phyloP scores from a whole-genome alignment of 2,113 vertebrate genomes.

The Holacanthus passer region DNA sequence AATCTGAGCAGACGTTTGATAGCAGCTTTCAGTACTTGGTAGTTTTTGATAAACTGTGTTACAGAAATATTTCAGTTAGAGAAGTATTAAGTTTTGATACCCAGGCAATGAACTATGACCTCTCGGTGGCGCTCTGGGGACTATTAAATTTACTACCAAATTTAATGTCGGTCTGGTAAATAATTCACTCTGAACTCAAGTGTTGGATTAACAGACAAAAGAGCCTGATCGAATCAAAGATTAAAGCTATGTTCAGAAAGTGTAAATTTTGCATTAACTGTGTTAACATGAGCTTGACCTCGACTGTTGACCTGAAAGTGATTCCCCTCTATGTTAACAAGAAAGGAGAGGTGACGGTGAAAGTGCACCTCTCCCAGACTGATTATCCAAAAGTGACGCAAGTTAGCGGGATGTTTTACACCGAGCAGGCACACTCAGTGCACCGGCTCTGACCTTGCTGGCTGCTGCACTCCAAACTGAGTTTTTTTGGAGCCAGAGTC shows the following conservation, averaged over 20 bases:
- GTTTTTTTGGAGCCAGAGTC: not conserved
- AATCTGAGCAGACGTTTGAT: not conserved
- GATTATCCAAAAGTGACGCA: constrained; percentile 69
- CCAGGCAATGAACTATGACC: not conserved
- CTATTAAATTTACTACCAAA: not conserved
- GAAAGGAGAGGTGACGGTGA: constrained; percentile 59
- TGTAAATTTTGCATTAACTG: constrained; percentile 45
- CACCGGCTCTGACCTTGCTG: constrained; percentile 27
- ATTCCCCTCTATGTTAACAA: constrained; percentile 56
- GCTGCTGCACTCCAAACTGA: not conserved
- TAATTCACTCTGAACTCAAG: not conserved
- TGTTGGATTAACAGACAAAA: not conserved
- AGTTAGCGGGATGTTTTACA: constrained; percentile 71
- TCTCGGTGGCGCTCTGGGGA: not conserved
- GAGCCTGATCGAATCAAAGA: constrained; percentile 43
- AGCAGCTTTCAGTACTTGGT: not conserved
- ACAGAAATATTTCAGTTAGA: not conserved
- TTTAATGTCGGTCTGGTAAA: not conserved
- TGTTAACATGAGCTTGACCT: constrained; percentile 47
- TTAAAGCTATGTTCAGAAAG: constrained; percentile 50
- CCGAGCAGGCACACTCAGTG: constrained; percentile 2
- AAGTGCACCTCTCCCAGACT: constrained; percentile 55
- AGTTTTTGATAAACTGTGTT: too few species aligned
- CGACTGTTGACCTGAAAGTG: constrained; percentile 52
- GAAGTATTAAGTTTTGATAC: not conserved